Conservation (phyloP, 2,797 vertebrate species). For the Sebastiscus tertius region DNA sequence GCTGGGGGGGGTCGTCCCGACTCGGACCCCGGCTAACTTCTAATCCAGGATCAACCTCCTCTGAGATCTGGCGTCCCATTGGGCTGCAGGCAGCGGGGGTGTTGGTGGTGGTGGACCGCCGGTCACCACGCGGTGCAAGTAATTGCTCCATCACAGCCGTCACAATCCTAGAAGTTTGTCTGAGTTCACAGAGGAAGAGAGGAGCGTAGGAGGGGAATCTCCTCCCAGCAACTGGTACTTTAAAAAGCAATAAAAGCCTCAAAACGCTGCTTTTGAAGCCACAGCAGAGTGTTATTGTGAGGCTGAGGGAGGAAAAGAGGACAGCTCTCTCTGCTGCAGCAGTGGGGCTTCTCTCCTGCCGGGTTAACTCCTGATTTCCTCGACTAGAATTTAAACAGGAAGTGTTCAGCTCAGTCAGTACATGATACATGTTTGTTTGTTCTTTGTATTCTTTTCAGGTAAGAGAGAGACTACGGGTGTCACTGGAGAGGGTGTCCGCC, state of each 20-base stretch:
- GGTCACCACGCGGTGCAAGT: background rate
- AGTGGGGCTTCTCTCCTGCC: background rate
- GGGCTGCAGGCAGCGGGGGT: background rate
- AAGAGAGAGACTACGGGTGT: slow-evolving; percentile 96
- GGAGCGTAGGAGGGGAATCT: slow-evolving; percentile 11
- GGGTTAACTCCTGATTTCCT: slow-evolving; percentile 1
- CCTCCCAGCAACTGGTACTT: slow-evolving; percentile 18
- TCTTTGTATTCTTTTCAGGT: slow-evolving; percentile 86
- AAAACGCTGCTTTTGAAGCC: slow-evolving; percentile 25
- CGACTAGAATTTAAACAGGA: background rate
- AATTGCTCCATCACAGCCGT: slow-evolving; percentile 34
- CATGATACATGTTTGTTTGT: slow-evolving; percentile 43
- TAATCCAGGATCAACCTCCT: slow-evolving; percentile 43
- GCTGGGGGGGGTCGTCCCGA: background rate
- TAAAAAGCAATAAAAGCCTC: slow-evolving; percentile 39
- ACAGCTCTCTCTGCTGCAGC: background rate
- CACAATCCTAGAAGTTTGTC: background rate
- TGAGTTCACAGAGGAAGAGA: slow-evolving; percentile 3
- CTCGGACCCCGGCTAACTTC: slow-evolving; percentile 9
- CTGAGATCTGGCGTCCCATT: slow-evolving; percentile 22
- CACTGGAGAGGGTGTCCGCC: slow-evolving; percentile 97
- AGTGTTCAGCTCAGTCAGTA: background rate
- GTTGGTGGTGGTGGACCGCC: background rate
- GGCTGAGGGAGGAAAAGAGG: background rate
- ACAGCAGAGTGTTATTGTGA: slow-evolving; percentile 24